These are phyloP conservation scores for Apocheima hispidaria DNA, from an alignment of 2,888 invertebrate genomes.

Conservation along the genomic window DNA sequence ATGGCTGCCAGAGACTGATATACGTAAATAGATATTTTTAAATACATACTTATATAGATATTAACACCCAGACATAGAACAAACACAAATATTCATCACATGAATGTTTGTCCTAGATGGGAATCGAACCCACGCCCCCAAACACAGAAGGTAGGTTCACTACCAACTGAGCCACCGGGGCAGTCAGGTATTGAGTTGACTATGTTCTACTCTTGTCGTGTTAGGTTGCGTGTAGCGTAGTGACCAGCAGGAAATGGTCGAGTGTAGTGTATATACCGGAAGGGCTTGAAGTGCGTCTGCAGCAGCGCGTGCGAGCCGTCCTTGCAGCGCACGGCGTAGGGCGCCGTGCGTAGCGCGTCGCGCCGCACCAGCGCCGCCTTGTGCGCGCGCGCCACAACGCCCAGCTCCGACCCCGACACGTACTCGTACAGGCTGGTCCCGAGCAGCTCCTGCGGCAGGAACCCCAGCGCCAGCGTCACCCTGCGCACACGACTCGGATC, in stretches of 20 bases:
- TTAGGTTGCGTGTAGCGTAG: not conserved
- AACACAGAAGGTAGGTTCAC: too few species aligned
- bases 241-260: too few species aligned
- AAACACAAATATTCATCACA: too few species aligned
- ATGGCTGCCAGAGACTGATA: too few species aligned
- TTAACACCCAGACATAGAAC: too few species aligned
- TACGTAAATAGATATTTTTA: too few species aligned
- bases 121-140: too few species aligned
- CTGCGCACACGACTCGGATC: constrained; percentile 79
- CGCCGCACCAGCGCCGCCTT: constrained; percentile 90
- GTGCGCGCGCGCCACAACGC: constrained; percentile 93
- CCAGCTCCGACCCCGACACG: constrained; percentile 93
- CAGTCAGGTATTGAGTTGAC: too few species aligned
- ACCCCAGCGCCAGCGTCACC: constrained; percentile 95
- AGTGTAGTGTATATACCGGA: constrained; percentile 79
- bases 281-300: constrained; percentile 95
- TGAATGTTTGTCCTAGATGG: too few species aligned
- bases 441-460: constrained; percentile 96
- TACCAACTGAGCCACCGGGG: too few species aligned
- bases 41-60: too few species aligned
- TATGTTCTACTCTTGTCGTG: not conserved
- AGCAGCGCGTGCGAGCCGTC: constrained; percentile 90
- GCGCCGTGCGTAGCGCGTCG: constrained; percentile 88
- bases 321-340: constrained; percentile 93
- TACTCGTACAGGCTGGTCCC: constrained; percentile 98